These are phyloP conservation scores for Leptinotarsa rubiginosa DNA, from an alignment of 2,888 invertebrate species.

Conservation along the genomic window DNA sequence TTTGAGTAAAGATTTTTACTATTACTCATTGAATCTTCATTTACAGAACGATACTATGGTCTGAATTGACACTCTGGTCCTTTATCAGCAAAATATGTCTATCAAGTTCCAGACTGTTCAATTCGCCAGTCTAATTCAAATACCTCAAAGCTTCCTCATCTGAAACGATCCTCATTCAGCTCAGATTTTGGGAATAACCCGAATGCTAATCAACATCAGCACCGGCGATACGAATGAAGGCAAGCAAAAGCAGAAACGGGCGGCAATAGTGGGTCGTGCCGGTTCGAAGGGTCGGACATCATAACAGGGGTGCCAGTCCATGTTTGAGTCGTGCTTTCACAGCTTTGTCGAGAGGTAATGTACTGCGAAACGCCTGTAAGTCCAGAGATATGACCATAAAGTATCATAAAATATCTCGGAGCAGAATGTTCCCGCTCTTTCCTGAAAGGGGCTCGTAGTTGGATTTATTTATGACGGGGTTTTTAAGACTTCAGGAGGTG, in stretches of 20 bases:
- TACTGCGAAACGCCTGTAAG: constrained; percentile 58
- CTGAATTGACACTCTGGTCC: too few species aligned
- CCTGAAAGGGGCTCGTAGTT: constrained; percentile 23
- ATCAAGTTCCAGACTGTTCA: too few species aligned
- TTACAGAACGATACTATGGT: too few species aligned
- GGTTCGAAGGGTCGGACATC: constrained; percentile 45
- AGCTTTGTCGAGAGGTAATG: constrained; percentile 59
- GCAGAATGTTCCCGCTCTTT: constrained; percentile 28
- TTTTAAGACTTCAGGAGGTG: constrained; percentile 14
- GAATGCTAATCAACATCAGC: constrained; percentile 5
- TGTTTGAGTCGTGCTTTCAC: constrained; percentile 55
- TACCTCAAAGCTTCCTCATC: background rate
- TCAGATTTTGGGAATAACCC: background rate
- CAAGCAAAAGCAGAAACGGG: constrained; percentile 19
- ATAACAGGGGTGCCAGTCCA: constrained; percentile 55
- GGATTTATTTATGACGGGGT: constrained; percentile 28
- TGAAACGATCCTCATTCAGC: background rate
- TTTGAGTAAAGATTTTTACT: too few species aligned
- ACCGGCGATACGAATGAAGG: constrained; percentile 10
- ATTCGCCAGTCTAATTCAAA: background rate
- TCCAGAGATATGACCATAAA: constrained; percentile 52
- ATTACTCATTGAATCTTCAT: too few species aligned
- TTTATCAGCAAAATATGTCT: too few species aligned
- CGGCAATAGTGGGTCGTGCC: constrained; percentile 3
- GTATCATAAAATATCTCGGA: constrained; percentile 43